Evolutionary conservation across 2,113 vertebrate species (phyloP).

Genomic region (Microtus pennsylvanicus): DNA sequence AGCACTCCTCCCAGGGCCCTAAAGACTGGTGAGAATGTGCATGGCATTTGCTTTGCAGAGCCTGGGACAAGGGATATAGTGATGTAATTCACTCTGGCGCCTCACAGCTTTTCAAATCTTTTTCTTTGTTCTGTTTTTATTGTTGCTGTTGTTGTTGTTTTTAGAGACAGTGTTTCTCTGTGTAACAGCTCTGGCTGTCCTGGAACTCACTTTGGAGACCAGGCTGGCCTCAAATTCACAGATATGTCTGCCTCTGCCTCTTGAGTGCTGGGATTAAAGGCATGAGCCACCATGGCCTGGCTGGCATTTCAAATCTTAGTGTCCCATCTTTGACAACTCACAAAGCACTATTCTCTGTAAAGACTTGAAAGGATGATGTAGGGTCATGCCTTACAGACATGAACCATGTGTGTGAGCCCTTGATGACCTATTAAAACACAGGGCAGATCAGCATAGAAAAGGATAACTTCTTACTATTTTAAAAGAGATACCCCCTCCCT

Average conservation of each 20-base stretch:
- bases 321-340: neutral
- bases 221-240: neutral
- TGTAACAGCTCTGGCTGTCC: neutral
- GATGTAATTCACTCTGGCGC: neutral
- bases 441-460: neutral
- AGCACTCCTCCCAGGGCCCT: neutral
- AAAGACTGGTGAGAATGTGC: neutral
- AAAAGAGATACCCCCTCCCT: neutral
- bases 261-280: too few species aligned
- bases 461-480: neutral
- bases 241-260: neutral
- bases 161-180: too few species aligned
- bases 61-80: neutral
- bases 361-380: neutral
- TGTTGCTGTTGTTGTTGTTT: neutral
- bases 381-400: slow-evolving; percentile 6
- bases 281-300: neutral
- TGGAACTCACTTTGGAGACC: neutral
- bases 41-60: neutral
- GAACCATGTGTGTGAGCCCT: neutral
- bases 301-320: neutral
- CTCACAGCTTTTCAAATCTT: neutral
- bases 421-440: neutral
- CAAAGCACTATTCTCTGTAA: neutral
- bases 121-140: too few species aligned